These are phyloP conservation scores for Eleutherodactylus coqui DNA, from an alignment of 2,797 vertebrate genomes.

Conservation along the genomic window DNA sequence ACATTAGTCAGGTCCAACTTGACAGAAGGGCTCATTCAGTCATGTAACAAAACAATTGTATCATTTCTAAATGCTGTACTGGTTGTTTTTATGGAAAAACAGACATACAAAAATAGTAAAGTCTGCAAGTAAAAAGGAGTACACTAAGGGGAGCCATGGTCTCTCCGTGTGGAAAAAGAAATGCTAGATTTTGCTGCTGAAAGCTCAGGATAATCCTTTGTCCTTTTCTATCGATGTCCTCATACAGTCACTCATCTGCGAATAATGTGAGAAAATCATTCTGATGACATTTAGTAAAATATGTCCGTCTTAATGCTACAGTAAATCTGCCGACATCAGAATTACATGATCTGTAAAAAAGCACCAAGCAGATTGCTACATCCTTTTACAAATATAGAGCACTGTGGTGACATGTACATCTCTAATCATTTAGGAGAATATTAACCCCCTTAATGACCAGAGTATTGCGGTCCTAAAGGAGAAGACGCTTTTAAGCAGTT, in stretches of 20 bases:
- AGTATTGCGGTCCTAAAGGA: too few species aligned
- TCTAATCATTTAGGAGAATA: not conserved
- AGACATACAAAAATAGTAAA: not conserved
- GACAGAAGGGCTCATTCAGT: not conserved
- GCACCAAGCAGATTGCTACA: not conserved
- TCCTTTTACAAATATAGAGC: not conserved
- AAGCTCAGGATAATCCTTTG: not conserved
- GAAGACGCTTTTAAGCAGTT: too few species aligned
- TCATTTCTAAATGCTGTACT: too few species aligned
- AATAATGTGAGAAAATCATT: not conserved
- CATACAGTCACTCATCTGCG: not conserved
- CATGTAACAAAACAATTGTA: not conserved
- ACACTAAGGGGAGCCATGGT: not conserved
- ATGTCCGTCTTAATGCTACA: not conserved
- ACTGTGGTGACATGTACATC: not conserved
- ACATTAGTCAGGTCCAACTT: constrained; percentile 8
- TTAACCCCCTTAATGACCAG: too few species aligned
- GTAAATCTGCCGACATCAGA: not conserved
- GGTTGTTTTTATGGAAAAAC: not conserved
- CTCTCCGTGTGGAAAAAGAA: not conserved
- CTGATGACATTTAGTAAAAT: not conserved
- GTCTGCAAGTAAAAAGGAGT: not conserved
- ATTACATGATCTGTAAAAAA: not conserved
- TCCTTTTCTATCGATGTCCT: not conserved
- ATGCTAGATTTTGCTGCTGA: not conserved